These are phyloP conservation scores for Phoeniculus purpureus DNA, from an alignment of 2,797 vertebrate genomes.

Conservation along the genomic window DNA sequence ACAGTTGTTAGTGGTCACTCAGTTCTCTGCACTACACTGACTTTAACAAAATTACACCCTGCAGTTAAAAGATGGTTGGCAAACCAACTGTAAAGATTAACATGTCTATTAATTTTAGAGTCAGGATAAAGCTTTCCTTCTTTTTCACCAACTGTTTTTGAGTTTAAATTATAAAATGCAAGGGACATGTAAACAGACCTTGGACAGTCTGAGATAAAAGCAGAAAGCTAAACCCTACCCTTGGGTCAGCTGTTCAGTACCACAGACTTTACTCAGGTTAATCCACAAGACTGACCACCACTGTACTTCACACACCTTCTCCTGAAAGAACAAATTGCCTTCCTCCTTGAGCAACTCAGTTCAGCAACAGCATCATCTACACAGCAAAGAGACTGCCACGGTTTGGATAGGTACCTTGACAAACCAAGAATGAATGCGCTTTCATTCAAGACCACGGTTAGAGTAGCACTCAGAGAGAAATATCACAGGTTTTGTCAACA, in stretches of 20 bases:
- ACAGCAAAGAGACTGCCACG: slow-evolving; percentile 29
- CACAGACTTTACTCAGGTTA: not conserved
- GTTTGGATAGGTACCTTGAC: slow-evolving; percentile 18
- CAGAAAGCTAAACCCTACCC: not conserved
- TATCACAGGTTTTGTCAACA: slow-evolving; percentile 75
- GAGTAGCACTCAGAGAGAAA: slow-evolving; percentile 72
- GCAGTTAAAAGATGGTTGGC: not conserved
- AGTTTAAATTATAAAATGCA: not conserved
- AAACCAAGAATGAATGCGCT: slow-evolving; percentile 57
- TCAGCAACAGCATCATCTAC: slow-evolving; percentile 5
- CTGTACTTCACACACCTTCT: not conserved
- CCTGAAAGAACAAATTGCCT: not conserved
- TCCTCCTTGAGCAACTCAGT: not conserved
- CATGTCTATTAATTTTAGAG: not conserved
- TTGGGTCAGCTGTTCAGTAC: not conserved
- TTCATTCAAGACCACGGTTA: slow-evolving; percentile 75
- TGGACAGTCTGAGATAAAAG: not conserved
- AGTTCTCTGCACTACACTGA: not conserved
- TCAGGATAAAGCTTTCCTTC: not conserved
- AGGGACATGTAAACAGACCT: not conserved
- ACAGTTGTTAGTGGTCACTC: not conserved
- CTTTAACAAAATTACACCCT: not conserved
- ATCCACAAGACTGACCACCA: not conserved
- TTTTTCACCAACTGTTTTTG: not conserved
- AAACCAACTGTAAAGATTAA: not conserved